Evolutionary conservation across 2,113 vertebrate genomes (phyloP).

Genomic region (Sander lucioperca): DNA sequence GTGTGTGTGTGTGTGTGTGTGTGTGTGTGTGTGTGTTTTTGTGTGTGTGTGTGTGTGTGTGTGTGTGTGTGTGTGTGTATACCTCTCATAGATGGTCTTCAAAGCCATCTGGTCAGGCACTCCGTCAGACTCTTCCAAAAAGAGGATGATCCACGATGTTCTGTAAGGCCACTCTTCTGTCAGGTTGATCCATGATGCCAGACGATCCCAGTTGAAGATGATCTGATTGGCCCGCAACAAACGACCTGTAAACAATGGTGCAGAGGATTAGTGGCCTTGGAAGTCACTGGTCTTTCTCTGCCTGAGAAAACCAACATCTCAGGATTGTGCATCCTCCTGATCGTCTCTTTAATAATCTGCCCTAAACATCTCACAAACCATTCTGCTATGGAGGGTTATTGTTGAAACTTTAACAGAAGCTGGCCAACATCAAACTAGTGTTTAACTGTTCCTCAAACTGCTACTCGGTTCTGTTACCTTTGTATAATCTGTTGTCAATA

Average conservation of each 20-base stretch:
- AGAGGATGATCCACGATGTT: conserved; percentile 97
- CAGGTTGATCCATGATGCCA: conserved; percentile 99
- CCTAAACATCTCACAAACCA: not conserved
- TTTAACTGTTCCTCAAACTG: too few species aligned
- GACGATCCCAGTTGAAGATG: conserved; percentile 95
- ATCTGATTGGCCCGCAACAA: conserved; percentile 97
- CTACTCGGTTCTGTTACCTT: too few species aligned
- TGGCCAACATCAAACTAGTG: not conserved
- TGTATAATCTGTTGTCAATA: too few species aligned
- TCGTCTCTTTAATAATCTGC: not conserved
- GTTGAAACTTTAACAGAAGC: not conserved
- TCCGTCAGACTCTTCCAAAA: conserved; percentile 94
- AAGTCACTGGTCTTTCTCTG: not conserved
- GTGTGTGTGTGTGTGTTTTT: not conserved
- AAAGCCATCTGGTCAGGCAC: conserved; percentile 92
- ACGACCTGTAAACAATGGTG: conserved; percentile 84
- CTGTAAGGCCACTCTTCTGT: conserved; percentile 99
- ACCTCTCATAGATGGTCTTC: conserved; percentile 97
- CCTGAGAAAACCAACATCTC: not conserved
- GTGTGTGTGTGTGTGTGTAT: conserved; percentile 39
- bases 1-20: conserved; percentile 21
- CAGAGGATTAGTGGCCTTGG: not conserved
- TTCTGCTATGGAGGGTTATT: not conserved
- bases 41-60: not conserved
- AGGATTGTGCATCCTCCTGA: not conserved